Percentiles rank a stretch among this genome's conserved stretches.
Conservation (phyloP, 2,797 vertebrate species). For the Microhierax caerulescens region DNA sequence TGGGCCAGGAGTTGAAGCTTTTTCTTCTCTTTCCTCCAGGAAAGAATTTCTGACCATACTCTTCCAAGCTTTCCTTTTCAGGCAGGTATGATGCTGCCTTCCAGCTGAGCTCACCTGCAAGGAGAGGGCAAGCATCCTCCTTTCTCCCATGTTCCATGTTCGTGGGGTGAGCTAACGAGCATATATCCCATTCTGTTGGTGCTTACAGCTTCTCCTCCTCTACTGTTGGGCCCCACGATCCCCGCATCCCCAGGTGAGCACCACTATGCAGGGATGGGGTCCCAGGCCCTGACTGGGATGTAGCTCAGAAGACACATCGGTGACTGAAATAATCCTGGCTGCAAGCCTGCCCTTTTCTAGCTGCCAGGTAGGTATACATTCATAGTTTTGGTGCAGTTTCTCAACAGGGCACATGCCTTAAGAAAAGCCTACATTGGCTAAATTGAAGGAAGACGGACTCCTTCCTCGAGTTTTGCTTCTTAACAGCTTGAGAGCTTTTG, state of each 20-base stretch:
- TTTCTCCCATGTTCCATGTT: rapidly evolving
- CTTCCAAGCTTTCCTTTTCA: background rate
- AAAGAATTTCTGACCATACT: background rate
- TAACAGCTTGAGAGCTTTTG: background rate
- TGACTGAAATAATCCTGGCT: background rate
- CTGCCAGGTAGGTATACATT: background rate
- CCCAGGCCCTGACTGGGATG: background rate
- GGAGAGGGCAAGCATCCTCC: background rate
- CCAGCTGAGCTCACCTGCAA: rapidly evolving
- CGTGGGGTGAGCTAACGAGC: background rate
- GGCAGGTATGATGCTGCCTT: background rate
- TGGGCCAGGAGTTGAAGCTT: background rate
- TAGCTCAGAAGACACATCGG: background rate
- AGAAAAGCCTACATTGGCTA: background rate
- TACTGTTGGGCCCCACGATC: rapidly evolving
- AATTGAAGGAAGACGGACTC: background rate
- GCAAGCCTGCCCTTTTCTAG: background rate
- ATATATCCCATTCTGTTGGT: background rate
- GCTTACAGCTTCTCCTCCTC: background rate
- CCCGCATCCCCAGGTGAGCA: background rate
- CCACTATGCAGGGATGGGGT: background rate
- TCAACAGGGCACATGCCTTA: background rate
- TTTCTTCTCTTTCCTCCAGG: background rate
- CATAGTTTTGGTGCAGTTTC: background rate
- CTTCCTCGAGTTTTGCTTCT: background rate